Conservation (phyloP, 2,113 vertebrate species). For the Gobio gobio region DNA sequence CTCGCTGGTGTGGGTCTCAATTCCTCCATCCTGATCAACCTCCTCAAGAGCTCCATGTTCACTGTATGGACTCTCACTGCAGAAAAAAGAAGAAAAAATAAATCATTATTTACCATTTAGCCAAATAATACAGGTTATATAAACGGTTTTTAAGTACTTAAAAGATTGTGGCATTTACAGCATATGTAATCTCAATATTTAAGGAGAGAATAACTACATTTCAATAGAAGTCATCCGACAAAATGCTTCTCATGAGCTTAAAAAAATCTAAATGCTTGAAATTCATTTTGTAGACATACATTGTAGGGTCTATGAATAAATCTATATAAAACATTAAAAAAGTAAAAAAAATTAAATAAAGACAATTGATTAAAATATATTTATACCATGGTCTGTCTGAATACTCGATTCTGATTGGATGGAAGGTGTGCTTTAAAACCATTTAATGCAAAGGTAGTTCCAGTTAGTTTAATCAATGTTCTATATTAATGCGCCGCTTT, state of each 20-base stretch:
- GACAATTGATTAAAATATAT: too few relatives aligned
- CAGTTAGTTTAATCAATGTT: too few relatives aligned
- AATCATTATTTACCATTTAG: background rate
- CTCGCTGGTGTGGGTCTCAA: slow-evolving; percentile 94
- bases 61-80: slow-evolving; percentile 95
- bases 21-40: slow-evolving; percentile 90
- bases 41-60: slow-evolving; percentile 94
- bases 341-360: too few relatives aligned
- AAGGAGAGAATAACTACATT: background rate
- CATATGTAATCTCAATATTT: background rate
- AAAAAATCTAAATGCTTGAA: background rate
- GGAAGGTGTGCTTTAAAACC: too few relatives aligned
- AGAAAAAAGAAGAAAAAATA: background rate
- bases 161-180: background rate
- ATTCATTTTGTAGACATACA: too few relatives aligned
- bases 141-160: background rate
- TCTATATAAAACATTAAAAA: too few relatives aligned
- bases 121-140: background rate
- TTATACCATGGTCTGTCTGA: too few relatives aligned
- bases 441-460: too few relatives aligned
- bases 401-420: too few relatives aligned
- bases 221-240: background rate
- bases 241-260: background rate
- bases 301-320: too few relatives aligned
- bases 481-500: too few relatives aligned